A percentile compares a stretch with the other conserved stretches of the same genome.
phyloP scores from a whole-genome alignment of 2,797 vertebrate genomes.

The Tragelaphus eurycerus region DNA sequence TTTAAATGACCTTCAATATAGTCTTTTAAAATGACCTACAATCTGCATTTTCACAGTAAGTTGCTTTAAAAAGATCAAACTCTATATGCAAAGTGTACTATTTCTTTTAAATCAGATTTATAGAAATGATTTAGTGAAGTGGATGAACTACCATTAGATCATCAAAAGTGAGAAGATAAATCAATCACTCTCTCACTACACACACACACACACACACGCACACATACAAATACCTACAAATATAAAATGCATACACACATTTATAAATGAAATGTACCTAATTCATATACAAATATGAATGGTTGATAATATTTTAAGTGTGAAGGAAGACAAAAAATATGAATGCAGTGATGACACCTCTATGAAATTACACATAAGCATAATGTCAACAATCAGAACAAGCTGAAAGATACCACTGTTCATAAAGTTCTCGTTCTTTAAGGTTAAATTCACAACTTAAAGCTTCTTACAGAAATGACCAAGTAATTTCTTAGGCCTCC shows the following conservation, averaged over 20 bases:
- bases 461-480: not conserved
- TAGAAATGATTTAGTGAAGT: not conserved
- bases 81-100: not conserved
- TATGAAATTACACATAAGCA: not conserved
- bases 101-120: not conserved
- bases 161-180: not conserved
- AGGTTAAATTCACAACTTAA: not conserved
- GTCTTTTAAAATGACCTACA: not conserved
- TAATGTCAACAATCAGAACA: not conserved
- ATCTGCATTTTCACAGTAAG: not conserved
- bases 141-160: not conserved
- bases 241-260: not conserved
- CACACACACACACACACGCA: too few species aligned
- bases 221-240: not conserved
- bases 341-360: not conserved
- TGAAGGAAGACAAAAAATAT: not conserved
- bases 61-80: not conserved
- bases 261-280: not conserved
- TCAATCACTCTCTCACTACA: not conserved
- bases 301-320: not conserved
- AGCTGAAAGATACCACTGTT: not conserved
- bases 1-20: not conserved
- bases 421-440: not conserved
- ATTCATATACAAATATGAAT: not conserved
- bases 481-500: not conserved